Percentiles rank a stretch among this genome's conserved stretches.
Evolutionary conservation across 2,888 invertebrate species (phyloP).

Genomic region (Phorcus lineatus): DNA sequence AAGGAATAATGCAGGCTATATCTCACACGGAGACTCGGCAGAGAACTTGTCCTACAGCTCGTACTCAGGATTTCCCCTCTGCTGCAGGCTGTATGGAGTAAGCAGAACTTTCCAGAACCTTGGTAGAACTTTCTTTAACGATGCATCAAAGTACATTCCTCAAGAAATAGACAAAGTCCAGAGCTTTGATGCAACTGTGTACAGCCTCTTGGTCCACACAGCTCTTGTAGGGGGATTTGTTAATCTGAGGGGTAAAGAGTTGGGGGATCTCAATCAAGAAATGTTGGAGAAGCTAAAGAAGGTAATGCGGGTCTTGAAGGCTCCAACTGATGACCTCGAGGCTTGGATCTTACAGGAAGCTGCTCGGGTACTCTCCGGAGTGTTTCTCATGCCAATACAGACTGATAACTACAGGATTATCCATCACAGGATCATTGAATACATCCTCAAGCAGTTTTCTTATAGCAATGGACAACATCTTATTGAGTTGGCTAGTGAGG

Average conservation of each 20-base stretch:
- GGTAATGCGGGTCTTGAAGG: conserved; percentile 14
- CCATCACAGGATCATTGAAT: neutral
- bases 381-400: conserved; percentile 40
- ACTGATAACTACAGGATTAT: conserved; percentile 25
- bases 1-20: neutral
- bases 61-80: conserved; percentile 19
- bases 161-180: conserved; percentile 44
- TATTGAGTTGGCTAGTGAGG: neutral
- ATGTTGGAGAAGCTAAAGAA: conserved; percentile 40
- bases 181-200: conserved; percentile 43
- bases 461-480: neutral
- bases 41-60: neutral
- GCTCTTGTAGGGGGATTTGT: conserved; percentile 44
- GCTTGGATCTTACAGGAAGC: conserved; percentile 27
- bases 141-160: conserved; percentile 35
- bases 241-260: conserved; percentile 37
- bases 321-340: neutral
- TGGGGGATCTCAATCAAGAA: conserved; percentile 33
- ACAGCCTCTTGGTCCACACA: conserved; percentile 39
- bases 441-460: neutral
- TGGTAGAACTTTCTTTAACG: conserved; percentile 41
- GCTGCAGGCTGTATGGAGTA: conserved; percentile 36
- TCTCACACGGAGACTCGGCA: neutral
- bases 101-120: conserved; percentile 43
- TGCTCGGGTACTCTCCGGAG: conserved; percentile 42